These are phyloP conservation scores for Megaceryle alcyon DNA, from an alignment of 2,797 vertebrate species.

Conservation along the genomic window DNA sequence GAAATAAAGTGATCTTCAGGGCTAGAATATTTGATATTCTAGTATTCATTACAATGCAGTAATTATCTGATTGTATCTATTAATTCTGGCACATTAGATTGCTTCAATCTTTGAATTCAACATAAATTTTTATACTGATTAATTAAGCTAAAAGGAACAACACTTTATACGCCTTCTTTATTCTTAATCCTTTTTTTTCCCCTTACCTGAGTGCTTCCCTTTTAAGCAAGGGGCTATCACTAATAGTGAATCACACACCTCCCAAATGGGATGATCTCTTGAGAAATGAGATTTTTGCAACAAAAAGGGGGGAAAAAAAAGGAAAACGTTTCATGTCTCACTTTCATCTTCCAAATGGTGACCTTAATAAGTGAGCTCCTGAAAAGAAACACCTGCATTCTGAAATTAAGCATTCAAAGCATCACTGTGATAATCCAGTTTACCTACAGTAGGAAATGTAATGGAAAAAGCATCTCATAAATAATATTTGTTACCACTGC, in stretches of 20 bases:
- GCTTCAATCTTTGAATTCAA: neutral
- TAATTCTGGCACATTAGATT: conserved; percentile 36
- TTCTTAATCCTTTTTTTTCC: neutral
- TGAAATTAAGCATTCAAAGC: conserved; percentile 54
- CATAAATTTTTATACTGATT: conserved; percentile 8
- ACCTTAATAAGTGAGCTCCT: conserved; percentile 59
- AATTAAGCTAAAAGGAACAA: conserved; percentile 38
- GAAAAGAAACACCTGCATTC: conserved; percentile 62
- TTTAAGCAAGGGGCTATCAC: conserved; percentile 12
- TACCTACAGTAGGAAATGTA: neutral
- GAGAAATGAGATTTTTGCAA: conserved; percentile 51
- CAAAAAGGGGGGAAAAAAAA: neutral
- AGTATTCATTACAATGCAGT: conserved; percentile 24
- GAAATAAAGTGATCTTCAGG: conserved; percentile 10
- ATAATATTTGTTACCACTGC: neutral
- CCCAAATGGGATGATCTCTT: conserved; percentile 25
- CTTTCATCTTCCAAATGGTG: conserved; percentile 65
- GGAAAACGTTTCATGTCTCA: conserved; percentile 39
- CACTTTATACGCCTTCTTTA: neutral
- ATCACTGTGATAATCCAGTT: neutral
- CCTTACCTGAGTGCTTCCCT: neutral
- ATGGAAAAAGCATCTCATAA: neutral
- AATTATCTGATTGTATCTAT: conserved; percentile 55
- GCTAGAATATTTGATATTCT: conserved; percentile 7
- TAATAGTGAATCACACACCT: conserved; percentile 23